Percentiles rank a stretch among this genome's conserved stretches.
phyloP scores from a whole-genome alignment of 2,888 invertebrate species.

The Ametastegia equiseti region DNA sequence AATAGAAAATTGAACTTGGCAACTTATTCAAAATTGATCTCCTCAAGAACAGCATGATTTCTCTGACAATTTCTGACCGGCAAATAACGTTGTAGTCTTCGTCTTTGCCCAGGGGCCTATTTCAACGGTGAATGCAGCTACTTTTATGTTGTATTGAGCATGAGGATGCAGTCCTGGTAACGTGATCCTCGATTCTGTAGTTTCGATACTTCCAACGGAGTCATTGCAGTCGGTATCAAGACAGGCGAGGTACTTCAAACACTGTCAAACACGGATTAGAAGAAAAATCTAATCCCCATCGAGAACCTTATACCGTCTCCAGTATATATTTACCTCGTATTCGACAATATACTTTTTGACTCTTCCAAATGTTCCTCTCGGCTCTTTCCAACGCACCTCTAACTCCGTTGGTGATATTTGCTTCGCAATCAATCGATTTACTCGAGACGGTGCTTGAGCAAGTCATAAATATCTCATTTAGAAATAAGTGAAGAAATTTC shows the following conservation, averaged over 20 bases:
- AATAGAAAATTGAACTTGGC: background rate
- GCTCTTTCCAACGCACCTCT: too few species aligned
- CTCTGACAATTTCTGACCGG: conserved; percentile 47
- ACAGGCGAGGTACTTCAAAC: conserved; percentile 57
- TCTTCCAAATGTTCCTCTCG: too few species aligned
- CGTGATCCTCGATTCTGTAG: conserved; percentile 49
- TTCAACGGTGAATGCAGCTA: conserved; percentile 56
- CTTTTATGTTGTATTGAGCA: conserved; percentile 57
- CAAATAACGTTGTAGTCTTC: conserved; percentile 52
- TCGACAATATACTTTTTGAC: too few species aligned
- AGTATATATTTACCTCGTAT: too few species aligned
- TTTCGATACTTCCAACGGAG: conserved; percentile 53
- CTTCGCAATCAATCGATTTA: too few species aligned
- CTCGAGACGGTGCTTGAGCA: too few species aligned
- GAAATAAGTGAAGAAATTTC: too few species aligned
- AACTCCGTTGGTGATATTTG: too few species aligned
- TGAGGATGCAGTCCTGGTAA: conserved; percentile 56
- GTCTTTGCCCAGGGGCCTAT: conserved; percentile 54
- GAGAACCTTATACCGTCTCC: too few species aligned
- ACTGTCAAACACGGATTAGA: conserved; percentile 47
- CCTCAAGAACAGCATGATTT: background rate
- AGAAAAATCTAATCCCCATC: too few species aligned
- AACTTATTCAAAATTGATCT: background rate
- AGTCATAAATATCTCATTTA: too few species aligned
- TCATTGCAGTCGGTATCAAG: conserved; percentile 52